phyloP scores from a whole-genome alignment of 2,113 vertebrate species.

The Oryzias curvinotus region DNA sequence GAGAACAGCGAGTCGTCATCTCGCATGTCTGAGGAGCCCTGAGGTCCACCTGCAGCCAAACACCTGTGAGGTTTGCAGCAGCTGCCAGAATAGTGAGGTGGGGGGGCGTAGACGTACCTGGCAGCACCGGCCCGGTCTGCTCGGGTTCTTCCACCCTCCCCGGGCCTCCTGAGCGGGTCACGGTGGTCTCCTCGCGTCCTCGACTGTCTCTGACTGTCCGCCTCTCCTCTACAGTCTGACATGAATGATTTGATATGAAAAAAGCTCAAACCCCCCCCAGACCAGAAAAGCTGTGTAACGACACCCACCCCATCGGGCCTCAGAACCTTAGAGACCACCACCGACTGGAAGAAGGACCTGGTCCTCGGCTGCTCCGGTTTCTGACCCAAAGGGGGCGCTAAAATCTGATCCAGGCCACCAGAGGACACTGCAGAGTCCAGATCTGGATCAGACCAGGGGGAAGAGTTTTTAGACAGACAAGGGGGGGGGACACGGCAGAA shows the following conservation, averaged over 20 bases:
- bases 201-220: conserved; percentile 84
- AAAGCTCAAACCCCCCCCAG: no score
- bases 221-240: conserved; percentile 83
- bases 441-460: conserved; percentile 45
- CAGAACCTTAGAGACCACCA: conserved; percentile 82
- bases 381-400: conserved; percentile 65
- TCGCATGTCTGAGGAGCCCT: conserved; percentile 53
- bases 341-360: conserved; percentile 85
- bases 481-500: background rate
- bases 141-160: conserved; percentile 36
- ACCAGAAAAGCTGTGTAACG: no score
- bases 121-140: conserved; percentile 4
- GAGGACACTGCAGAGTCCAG: conserved; percentile 75
- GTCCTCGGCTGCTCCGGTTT: conserved; percentile 62
- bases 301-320: conserved; percentile 87
- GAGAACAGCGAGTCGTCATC: conserved; percentile 72
- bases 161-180: conserved; percentile 74
- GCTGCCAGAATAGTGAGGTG: no score
- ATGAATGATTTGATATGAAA: background rate
- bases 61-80: background rate
- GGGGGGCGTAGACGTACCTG: conserved; percentile 46
- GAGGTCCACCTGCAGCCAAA: conserved; percentile 49
- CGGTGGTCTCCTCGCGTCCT: conserved; percentile 82
- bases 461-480: background rate
- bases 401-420: conserved; percentile 73